phyloP scores from a whole-genome alignment of 2,797 vertebrate genomes.

The Orestias chungarensis region DNA sequence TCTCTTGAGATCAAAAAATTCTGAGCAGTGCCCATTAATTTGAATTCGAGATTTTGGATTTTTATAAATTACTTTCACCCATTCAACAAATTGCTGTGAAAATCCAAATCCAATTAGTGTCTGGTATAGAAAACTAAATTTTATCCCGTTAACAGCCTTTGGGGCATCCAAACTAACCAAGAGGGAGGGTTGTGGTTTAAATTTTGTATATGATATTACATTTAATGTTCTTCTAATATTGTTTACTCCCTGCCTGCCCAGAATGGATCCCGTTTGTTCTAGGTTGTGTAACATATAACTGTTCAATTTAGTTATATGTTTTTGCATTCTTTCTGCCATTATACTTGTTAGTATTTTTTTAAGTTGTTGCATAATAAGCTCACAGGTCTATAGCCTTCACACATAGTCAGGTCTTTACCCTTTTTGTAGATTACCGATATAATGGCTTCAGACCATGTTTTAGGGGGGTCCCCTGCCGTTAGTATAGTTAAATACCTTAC shows the following conservation, averaged over 20 bases:
- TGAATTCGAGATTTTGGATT: neutral
- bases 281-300: too few relatives aligned
- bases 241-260: neutral
- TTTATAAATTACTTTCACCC: conserved; percentile 2
- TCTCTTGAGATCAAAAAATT: neutral
- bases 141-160: too few relatives aligned
- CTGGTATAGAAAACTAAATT: too few relatives aligned
- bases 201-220: neutral
- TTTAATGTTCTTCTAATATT: neutral
- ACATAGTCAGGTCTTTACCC: neutral
- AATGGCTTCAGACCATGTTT: neutral
- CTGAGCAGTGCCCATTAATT: neutral
- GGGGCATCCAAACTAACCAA: too few relatives aligned
- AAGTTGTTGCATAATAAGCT: neutral
- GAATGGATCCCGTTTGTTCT: conserved; percentile 4
- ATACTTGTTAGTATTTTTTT: neutral
- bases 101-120: too few relatives aligned
- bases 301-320: too few relatives aligned
- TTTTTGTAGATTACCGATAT: neutral
- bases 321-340: neutral
- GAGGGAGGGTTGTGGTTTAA: too few relatives aligned
- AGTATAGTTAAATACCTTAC: neutral
- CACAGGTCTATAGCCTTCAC: neutral
- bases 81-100: too few relatives aligned
- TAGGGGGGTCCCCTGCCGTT: too few relatives aligned